These are phyloP conservation scores for Ctenosaura bakeri DNA, from an alignment of 2,797 vertebrate genomes.

Conservation along the genomic window DNA sequence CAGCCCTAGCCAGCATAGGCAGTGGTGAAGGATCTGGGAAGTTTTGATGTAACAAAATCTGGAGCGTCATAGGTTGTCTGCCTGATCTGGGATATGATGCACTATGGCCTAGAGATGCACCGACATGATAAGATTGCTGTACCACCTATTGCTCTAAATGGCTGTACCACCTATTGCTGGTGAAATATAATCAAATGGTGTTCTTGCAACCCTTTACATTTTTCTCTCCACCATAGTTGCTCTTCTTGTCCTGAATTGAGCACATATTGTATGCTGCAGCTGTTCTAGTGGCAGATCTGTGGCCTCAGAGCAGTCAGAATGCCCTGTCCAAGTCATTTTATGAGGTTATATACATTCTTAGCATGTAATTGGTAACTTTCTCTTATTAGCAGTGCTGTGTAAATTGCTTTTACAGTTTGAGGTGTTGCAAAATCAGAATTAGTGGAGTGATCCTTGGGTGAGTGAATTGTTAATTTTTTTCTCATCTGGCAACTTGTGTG, in stretches of 20 bases:
- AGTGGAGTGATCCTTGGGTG: slow-evolving; percentile 18
- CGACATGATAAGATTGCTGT: neutral
- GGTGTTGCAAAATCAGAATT: neutral
- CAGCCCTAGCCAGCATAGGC: no score
- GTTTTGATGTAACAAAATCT: neutral
- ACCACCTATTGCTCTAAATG: neutral
- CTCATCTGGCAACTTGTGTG: neutral
- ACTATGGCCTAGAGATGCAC: no score
- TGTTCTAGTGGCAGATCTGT: neutral
- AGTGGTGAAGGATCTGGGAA: neutral
- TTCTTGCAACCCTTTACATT: neutral
- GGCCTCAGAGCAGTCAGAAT: neutral
- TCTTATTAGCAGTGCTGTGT: neutral
- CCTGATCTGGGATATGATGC: neutral
- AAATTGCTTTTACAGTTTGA: slow-evolving; percentile 7
- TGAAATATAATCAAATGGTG: neutral
- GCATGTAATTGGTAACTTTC: neutral
- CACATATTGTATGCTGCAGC: neutral
- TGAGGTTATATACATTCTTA: neutral
- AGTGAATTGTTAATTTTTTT: neutral
- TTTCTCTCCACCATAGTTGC: neutral
- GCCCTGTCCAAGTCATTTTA: neutral
- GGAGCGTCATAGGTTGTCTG: neutral
- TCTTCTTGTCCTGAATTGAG: neutral
- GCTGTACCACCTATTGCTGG: neutral